phyloP scores from a whole-genome alignment of 2,797 vertebrate genomes.

The Champsocephalus gunnari region DNA sequence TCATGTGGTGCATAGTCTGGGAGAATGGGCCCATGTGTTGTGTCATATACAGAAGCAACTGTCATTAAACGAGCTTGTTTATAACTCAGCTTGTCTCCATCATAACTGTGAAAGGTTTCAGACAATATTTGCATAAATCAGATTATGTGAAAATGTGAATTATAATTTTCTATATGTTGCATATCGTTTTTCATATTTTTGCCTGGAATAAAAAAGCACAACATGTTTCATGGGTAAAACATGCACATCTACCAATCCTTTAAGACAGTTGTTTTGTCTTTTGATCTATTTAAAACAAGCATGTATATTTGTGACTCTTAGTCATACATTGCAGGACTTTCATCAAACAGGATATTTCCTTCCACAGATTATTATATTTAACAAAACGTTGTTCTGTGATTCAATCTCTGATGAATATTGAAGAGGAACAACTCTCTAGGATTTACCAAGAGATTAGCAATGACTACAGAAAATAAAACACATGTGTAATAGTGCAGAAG shows the following conservation, averaged over 20 bases:
- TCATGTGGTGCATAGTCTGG: conserved; percentile 47
- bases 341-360: not conserved
- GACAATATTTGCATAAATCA: conserved; percentile 22
- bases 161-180: too few relatives aligned
- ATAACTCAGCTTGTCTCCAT: conserved; percentile 61
- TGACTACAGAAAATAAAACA: not conserved
- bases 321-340: not conserved
- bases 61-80: conserved; percentile 74
- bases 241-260: not conserved
- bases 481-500: not conserved
- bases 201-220: not conserved
- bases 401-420: not conserved
- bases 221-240: not conserved
- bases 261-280: not conserved
- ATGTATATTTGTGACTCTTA: not conserved
- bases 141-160: not conserved
- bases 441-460: conserved; percentile 4
- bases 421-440: not conserved
- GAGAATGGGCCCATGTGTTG: conserved; percentile 48
- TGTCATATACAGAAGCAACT: conserved; percentile 58
- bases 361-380: not conserved
- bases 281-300: not conserved
- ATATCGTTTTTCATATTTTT: too few relatives aligned
- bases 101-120: conserved; percentile 29
- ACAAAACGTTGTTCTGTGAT: not conserved